A percentile compares a stretch with the other conserved stretches of the same genome.
phyloP scores from a whole-genome alignment of 2,888 invertebrate species.

The Drosophila anomelani region DNA sequence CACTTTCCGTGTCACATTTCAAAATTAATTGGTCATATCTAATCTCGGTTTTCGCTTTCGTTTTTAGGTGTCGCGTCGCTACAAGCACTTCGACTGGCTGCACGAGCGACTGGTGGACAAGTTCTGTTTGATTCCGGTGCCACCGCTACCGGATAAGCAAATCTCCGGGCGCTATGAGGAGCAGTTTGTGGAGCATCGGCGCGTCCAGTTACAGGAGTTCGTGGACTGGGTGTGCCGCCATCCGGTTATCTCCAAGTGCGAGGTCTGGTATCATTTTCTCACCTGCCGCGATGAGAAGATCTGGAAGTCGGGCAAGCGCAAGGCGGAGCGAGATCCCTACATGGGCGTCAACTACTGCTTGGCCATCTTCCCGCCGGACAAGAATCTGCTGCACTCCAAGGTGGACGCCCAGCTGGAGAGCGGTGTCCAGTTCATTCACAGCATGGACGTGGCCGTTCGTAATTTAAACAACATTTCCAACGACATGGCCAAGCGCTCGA shows the following conservation, averaged over 20 bases:
- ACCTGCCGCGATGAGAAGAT: slow-evolving; percentile 98
- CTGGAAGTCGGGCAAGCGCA: slow-evolving; percentile 98
- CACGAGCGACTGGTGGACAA: slow-evolving; percentile 97
- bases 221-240: slow-evolving; percentile 98
- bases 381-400: slow-evolving; percentile 89
- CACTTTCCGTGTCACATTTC: slow-evolving; percentile 57
- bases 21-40: slow-evolving; percentile 62
- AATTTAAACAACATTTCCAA: slow-evolving; percentile 91
- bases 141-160: slow-evolving; percentile 99
- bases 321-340: slow-evolving; percentile 97
- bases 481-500: slow-evolving; percentile 95
- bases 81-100: slow-evolving; percentile 99
- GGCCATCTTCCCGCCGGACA: slow-evolving; percentile 93
- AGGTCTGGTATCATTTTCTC: slow-evolving; percentile 98
- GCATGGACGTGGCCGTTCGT: slow-evolving; percentile 95
- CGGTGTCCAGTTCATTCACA: slow-evolving; percentile 92
- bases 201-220: slow-evolving; percentile 97
- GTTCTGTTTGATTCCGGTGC: slow-evolving; percentile 97
- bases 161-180: slow-evolving; percentile 99
- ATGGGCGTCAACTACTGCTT: slow-evolving; percentile 96
- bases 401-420: slow-evolving; percentile 94
- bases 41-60: slow-evolving; percentile 53
- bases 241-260: slow-evolving; percentile 95
- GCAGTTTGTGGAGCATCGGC: slow-evolving; percentile 97
- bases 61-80: slow-evolving; percentile 89